These are phyloP conservation scores for Zosterops hypoxanthus DNA, from an alignment of 2,113 vertebrate genomes.

Conservation along the genomic window DNA sequence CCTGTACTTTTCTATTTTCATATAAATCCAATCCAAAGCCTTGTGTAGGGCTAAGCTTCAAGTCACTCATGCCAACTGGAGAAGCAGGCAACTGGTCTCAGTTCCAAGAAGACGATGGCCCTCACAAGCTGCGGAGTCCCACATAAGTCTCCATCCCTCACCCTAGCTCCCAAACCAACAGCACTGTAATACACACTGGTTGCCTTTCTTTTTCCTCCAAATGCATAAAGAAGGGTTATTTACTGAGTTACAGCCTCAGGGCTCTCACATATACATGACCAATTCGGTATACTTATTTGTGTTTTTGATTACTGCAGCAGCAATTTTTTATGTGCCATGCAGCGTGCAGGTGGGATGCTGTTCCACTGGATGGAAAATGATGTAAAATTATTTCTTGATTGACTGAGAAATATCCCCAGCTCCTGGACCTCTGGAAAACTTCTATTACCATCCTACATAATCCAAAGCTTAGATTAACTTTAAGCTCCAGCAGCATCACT, in stretches of 20 bases:
- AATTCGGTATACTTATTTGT: neutral
- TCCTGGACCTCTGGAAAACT: neutral
- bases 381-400: neutral
- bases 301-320: neutral
- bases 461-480: neutral
- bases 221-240: neutral
- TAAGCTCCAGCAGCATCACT: neutral
- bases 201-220: neutral
- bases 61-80: neutral
- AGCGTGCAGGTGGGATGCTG: neutral
- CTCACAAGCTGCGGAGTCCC: accelerated
- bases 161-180: neutral
- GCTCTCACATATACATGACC: neutral
- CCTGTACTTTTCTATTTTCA: neutral
- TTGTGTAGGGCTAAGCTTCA: neutral
- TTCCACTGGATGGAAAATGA: neutral
- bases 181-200: accelerated
- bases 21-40: neutral
- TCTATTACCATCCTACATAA: neutral
- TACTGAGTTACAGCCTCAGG: neutral
- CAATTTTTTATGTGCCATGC: neutral
- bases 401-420: neutral
- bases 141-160: accelerated
- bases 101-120: neutral
- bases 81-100: neutral